A percentile compares a stretch with the other conserved stretches of the same genome.
phyloP scores from a whole-genome alignment of 2,888 invertebrate species.

The Phalera bucephala region DNA sequence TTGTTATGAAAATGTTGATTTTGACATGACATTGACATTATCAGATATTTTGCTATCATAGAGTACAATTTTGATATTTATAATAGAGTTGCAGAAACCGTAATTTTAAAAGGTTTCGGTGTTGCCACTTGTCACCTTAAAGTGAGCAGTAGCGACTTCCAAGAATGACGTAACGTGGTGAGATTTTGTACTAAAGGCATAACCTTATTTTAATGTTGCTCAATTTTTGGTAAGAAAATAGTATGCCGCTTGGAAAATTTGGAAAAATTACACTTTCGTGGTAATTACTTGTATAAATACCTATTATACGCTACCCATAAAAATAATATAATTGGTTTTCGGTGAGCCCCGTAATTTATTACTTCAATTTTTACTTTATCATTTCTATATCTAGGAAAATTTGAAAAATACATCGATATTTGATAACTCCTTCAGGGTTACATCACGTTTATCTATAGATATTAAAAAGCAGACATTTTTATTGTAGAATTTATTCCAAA shows the following conservation, averaged over 20 bases:
- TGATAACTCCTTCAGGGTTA: no score
- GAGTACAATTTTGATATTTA: no score
- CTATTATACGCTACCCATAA: conserved; percentile 38
- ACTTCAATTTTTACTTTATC: no score
- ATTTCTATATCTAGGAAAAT: no score
- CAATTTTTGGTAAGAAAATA: conserved; percentile 48
- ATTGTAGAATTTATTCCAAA: no score
- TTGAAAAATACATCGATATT: no score
- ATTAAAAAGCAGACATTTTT: no score
- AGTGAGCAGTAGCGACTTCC: conserved; percentile 23
- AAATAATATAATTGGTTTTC: conserved; percentile 25
- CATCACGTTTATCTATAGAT: no score
- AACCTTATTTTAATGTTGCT: conserved; percentile 48
- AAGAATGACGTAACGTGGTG: conserved; percentile 47
- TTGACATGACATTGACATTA: no score
- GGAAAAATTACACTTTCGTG: conserved; percentile 79
- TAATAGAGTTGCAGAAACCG: no score
- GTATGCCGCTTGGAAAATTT: conserved; percentile 82
- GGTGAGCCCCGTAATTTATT: conserved; percentile 42
- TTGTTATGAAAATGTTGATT: conserved; percentile 40
- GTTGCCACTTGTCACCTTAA: conserved; percentile 6
- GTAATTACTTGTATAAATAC: conserved; percentile 59
- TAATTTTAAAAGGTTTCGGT: no score
- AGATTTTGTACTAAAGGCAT: conserved; percentile 39
- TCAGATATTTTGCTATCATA: no score